Conservation (phyloP, 2,888 invertebrate genomes). For the Plagodis pulveraria region DNA sequence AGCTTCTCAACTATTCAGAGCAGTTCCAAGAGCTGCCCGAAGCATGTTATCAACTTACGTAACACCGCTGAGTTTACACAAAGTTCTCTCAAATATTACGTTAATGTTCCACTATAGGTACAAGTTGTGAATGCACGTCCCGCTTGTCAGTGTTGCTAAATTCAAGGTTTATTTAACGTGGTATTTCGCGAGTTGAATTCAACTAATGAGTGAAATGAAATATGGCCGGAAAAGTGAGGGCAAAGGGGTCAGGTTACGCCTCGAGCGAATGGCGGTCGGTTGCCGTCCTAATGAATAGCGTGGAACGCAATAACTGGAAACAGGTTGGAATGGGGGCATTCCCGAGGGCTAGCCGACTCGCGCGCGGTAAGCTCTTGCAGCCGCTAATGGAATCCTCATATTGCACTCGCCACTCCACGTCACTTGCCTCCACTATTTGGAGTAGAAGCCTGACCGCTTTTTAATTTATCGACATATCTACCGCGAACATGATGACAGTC, state of each 20-base stretch:
- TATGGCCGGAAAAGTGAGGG: slow-evolving; percentile 30
- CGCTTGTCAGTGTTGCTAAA: too few species aligned
- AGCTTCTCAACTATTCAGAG: slow-evolving; percentile 34
- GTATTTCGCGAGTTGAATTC: slow-evolving; percentile 26
- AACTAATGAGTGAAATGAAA: slow-evolving; percentile 33
- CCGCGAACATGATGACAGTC: too few species aligned
- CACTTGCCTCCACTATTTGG: background rate
- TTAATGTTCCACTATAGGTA: too few species aligned
- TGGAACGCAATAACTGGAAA: slow-evolving; percentile 52
- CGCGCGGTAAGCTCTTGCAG: slow-evolving; percentile 21
- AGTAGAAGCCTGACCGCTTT: background rate
- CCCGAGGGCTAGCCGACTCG: slow-evolving; percentile 16
- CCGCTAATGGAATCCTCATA: slow-evolving; percentile 19
- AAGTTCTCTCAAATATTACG: slow-evolving; percentile 4
- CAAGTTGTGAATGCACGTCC: too few species aligned
- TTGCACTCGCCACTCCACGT: slow-evolving; percentile 5
- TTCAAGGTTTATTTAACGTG: slow-evolving; percentile 2
- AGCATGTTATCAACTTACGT: slow-evolving; percentile 15
- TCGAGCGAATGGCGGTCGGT: slow-evolving; percentile 30
- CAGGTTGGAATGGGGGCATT: slow-evolving; percentile 47
- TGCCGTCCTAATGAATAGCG: slow-evolving; percentile 39
- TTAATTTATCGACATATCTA: too few species aligned
- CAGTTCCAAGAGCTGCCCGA: slow-evolving; percentile 14
- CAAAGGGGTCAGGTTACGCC: slow-evolving; percentile 39
- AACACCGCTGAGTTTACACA: slow-evolving; percentile 6